Evolutionary conservation across 2,797 vertebrate species (phyloP).

Genomic region (Gymnothorax reevesii): DNA sequence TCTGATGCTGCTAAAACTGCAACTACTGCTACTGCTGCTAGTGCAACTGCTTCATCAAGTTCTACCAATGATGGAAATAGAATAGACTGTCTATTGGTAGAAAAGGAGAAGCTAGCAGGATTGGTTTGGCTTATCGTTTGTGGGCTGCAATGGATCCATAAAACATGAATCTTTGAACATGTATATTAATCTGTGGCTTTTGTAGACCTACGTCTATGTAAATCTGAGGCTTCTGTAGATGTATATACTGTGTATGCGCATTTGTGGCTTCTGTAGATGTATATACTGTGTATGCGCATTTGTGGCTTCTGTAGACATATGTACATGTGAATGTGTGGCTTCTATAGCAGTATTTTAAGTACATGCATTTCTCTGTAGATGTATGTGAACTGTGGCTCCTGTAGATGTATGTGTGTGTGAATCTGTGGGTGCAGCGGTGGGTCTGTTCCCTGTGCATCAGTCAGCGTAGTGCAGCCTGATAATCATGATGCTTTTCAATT

Average conservation of each 20-base stretch:
- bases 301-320: not conserved
- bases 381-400: not conserved
- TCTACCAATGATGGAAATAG: not conserved
- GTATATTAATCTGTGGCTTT: not conserved
- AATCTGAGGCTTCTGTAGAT: not conserved
- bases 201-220: not conserved
- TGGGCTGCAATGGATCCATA: not conserved
- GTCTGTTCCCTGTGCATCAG: not conserved
- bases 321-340: not conserved
- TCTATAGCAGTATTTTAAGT: not conserved
- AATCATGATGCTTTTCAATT: constrained; percentile 8
- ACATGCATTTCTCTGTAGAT: no score
- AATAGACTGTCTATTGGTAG: not conserved
- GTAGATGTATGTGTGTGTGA: not conserved
- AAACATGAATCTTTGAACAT: not conserved
- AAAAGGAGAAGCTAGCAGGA: not conserved
- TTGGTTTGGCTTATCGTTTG: not conserved
- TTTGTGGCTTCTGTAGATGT: not conserved
- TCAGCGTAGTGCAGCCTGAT: not conserved
- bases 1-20: no score
- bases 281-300: not conserved
- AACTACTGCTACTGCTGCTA: no score
- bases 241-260: not conserved
- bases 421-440: not conserved
- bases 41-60: no score